These are phyloP conservation scores for Zenarchopterus dispar DNA, from an alignment of 2,797 vertebrate genomes.

Conservation along the genomic window DNA sequence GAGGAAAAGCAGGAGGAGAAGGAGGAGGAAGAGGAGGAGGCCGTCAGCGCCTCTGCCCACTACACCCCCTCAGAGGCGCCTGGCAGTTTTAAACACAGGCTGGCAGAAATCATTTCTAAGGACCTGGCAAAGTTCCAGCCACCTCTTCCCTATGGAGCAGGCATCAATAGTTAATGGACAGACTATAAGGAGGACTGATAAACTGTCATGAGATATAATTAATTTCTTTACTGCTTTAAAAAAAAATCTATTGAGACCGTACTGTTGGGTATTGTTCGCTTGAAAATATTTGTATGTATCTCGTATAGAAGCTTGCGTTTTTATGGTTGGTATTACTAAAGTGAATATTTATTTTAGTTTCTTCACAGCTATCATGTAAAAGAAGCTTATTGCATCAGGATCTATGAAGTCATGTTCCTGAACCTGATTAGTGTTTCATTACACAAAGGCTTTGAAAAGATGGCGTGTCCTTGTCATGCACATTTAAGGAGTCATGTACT, in stretches of 20 bases:
- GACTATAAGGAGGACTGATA: conserved; percentile 38
- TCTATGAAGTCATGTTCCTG: no score
- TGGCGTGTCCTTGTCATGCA: no score
- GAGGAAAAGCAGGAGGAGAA: no score
- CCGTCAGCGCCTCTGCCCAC: conserved; percentile 23
- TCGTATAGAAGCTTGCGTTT: conserved; percentile 7
- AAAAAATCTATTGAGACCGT: conserved; percentile 15
- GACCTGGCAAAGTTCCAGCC: conserved; percentile 73
- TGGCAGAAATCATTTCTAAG: conserved; percentile 79
- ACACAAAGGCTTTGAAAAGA: no score
- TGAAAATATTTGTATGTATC: conserved; percentile 24
- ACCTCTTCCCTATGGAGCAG: conserved; percentile 28
- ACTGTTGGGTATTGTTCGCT: conserved; percentile 25
- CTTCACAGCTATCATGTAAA: neutral
- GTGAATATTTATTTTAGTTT: conserved; percentile 7
- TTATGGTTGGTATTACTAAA: conserved; percentile 3
- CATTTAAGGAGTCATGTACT: no score
- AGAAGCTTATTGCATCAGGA: neutral
- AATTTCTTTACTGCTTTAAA: conserved; percentile 37
- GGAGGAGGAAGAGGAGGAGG: conserved; percentile 40
- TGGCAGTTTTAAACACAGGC: conserved; percentile 77
- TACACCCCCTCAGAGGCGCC: conserved; percentile 45
- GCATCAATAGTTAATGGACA: conserved; percentile 42
- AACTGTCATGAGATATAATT: conserved; percentile 47
- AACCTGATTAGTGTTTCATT: no score